These are phyloP conservation scores for Plagiodera versicolora DNA, from an alignment of 2,888 invertebrate species.

Conservation along the genomic window DNA sequence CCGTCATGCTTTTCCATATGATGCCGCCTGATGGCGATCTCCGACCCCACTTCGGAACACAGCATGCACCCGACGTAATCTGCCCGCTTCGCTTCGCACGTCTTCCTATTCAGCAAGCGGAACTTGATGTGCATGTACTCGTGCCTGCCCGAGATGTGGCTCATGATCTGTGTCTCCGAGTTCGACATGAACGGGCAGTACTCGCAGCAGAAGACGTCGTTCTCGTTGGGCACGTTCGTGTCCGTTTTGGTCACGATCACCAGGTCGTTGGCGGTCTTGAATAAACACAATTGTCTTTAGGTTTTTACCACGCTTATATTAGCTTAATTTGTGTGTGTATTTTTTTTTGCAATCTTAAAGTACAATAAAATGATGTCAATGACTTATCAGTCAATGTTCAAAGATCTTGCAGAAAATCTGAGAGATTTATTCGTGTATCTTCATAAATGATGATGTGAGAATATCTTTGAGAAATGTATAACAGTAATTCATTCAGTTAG, in stretches of 20 bases:
- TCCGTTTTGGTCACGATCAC: slow-evolving; percentile 33
- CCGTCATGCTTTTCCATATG: slow-evolving; percentile 46
- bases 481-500: no score
- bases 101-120: slow-evolving; percentile 26
- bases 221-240: slow-evolving; percentile 32
- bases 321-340: no score
- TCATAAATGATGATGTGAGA: no score
- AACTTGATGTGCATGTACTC: slow-evolving; percentile 28
- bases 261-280: slow-evolving; percentile 26
- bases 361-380: no score
- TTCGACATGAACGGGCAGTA: slow-evolving; percentile 31
- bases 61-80: slow-evolving; percentile 41
- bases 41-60: slow-evolving; percentile 46
- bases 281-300: no score
- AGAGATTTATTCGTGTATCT: no score
- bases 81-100: slow-evolving; percentile 22
- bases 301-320: no score
- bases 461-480: no score
- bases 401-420: no score
- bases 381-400: no score
- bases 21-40: slow-evolving; percentile 49
- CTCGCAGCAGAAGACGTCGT: slow-evolving; percentile 39
- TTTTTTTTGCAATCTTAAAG: no score
- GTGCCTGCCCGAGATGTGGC: slow-evolving; percentile 29
- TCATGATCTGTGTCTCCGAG: slow-evolving; percentile 24